Conservation (phyloP, 2,113 vertebrate species). For the Poecilia latipinna region DNA sequence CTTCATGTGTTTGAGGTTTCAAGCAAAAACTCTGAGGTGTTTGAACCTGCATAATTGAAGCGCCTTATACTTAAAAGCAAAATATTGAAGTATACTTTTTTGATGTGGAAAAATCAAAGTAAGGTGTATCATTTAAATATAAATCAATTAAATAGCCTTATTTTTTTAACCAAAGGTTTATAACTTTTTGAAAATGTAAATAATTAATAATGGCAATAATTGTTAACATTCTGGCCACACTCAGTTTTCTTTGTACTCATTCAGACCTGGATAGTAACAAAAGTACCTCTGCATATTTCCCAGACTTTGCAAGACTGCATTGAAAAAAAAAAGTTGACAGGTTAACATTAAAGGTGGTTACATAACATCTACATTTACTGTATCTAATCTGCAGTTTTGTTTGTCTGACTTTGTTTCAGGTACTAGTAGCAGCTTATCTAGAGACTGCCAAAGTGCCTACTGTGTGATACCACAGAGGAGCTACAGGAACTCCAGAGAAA, state of each 20-base stretch:
- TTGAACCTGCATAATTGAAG: no score
- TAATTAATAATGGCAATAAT: background rate
- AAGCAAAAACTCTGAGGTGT: background rate
- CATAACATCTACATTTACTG: background rate
- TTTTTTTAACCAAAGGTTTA: no score
- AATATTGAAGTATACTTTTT: background rate
- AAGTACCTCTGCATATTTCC: background rate
- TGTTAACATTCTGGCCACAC: background rate
- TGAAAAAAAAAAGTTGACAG: background rate
- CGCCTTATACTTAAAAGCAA: no score
- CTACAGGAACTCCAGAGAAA: conserved; percentile 54
- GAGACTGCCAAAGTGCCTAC: conserved; percentile 63
- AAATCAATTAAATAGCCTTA: background rate
- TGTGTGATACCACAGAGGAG: conserved; percentile 60
- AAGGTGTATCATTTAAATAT: background rate
- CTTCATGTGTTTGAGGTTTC: background rate
- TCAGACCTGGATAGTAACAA: background rate
- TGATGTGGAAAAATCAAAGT: background rate
- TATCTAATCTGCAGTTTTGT: conserved; percentile 1
- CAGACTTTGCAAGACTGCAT: background rate
- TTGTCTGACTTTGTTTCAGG: conserved; percentile 58
- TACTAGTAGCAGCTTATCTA: conserved; percentile 49
- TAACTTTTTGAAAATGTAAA: no score
- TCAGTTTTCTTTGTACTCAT: no score
- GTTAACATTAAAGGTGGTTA: conserved; percentile 9